Percentiles rank a stretch among this genome's conserved stretches.
Conservation (phyloP, 2,888 invertebrate species). For the Strigamia maritima region DNA sequence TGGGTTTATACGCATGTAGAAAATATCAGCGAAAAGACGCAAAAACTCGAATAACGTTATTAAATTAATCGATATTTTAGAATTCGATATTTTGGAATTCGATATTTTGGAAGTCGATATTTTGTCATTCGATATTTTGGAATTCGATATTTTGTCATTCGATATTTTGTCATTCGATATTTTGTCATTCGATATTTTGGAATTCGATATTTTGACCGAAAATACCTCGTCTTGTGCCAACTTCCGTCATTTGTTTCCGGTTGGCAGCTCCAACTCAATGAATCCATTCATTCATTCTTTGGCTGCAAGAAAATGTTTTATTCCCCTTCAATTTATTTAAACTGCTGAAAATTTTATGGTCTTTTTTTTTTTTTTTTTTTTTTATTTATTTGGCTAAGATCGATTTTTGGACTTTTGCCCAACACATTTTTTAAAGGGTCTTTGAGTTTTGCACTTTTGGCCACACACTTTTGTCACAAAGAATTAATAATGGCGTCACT, state of each 20-base stretch:
- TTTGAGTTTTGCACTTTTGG: neutral
- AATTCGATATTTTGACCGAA: too few relatives aligned
- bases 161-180: too few relatives aligned
- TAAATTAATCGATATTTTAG: too few relatives aligned
- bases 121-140: too few relatives aligned
- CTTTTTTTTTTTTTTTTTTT: too few relatives aligned
- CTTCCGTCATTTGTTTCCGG: neutral
- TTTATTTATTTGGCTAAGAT: neutral
- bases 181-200: too few relatives aligned
- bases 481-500: neutral
- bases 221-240: neutral
- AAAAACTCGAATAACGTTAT: too few relatives aligned
- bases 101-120: too few relatives aligned
- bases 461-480: neutral
- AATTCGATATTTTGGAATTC: too few relatives aligned
- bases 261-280: neutral
- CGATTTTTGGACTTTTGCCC: neutral
- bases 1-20: too few relatives aligned
- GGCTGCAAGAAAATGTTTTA: neutral
- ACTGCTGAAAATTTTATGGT: neutral
- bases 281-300: neutral
- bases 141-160: too few relatives aligned
- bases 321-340: neutral
- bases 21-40: too few relatives aligned
- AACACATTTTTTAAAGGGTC: neutral